Percentiles rank a stretch among this genome's conserved stretches.
Evolutionary conservation across 2,113 vertebrate genomes (phyloP).

Genomic region (Leptobrachium leishanense): DNA sequence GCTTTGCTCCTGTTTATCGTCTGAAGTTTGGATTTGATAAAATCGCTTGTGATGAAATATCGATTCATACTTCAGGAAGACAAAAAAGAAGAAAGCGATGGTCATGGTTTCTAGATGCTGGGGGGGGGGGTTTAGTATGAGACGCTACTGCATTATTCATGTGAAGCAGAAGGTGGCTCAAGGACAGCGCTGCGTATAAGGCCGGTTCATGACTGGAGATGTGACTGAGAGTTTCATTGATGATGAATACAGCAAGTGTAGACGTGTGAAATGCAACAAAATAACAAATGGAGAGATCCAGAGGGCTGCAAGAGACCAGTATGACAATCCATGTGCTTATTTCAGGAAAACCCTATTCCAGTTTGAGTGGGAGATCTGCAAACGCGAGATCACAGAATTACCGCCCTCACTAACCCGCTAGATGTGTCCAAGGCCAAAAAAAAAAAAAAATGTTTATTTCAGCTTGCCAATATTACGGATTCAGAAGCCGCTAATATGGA

Average conservation of each 20-base stretch:
- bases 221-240: background rate
- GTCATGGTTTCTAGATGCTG: background rate
- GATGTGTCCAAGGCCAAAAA: too few species aligned
- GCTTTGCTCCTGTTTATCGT: background rate
- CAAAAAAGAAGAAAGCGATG: background rate
- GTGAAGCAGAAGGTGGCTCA: slow-evolving; percentile 18
- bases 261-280: too few species aligned
- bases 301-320: too few species aligned
- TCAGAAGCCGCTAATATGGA: too few species aligned
- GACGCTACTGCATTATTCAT: slow-evolving; percentile 35
- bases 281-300: too few species aligned
- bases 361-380: too few species aligned
- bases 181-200: background rate
- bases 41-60: slow-evolving; percentile 12
- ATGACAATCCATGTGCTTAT: too few species aligned
- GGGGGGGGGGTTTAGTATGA: background rate
- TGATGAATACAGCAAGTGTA: background rate
- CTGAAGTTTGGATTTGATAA: slow-evolving; percentile 1
- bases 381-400: too few species aligned
- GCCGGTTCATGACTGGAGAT: background rate
- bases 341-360: too few species aligned
- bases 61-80: slow-evolving; percentile 11
- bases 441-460: too few species aligned
- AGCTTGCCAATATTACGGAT: too few species aligned
- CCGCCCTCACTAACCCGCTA: too few species aligned